Evolutionary conservation across 1,140 invertebrate genomes (phyloP), one percentile per base, ranked within the genome.

Genomic region (Drosophila nigrodunni): DNA sequence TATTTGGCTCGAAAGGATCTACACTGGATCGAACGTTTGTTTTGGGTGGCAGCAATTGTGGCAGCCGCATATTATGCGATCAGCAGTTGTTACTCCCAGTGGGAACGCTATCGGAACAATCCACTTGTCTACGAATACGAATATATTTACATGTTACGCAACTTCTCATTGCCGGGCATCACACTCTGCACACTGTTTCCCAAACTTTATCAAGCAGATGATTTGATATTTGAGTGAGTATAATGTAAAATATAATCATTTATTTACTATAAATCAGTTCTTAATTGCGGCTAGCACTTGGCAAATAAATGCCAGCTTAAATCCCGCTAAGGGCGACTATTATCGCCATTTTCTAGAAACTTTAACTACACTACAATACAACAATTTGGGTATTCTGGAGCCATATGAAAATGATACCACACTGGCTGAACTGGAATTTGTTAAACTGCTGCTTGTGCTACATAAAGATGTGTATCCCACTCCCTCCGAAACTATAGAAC

Each of bases 51-150:
- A 7, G 67, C 75, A 30, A 50, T 92, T 10, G 18, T 80, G 25
- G 46, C 59, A 7, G 74, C 90, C 1, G 61, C 77, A 3, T 91
- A 83, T 18, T 87, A 78, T 39, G 88, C 87, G 1, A 76, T 87
- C 6, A 52, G 21, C 52, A 89, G 82, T 30, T 91, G 90, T 52
- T 62, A 64, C 7, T 57, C 58, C 7, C 90, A 92, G 30, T 91
- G 85, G 87, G 47, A 80, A 46, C 76, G 90, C 18, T 92, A 75
- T 73, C 87, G 85, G 2, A 55, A 92, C 8, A 90, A 91, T 68
- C 90, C 90, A 0, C 77, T 91, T 73, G 85, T 92, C 21, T 92
- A 89, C 60, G 83, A 85, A 41, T 86, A 89, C 44, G 90, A 92
- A 71, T 90, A 74, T 67, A 59, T 90, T 13, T 82, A 68, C 35